Evolutionary conservation across 2,113 vertebrate species (phyloP).

Genomic region (Pachycephala philippinensis): DNA sequence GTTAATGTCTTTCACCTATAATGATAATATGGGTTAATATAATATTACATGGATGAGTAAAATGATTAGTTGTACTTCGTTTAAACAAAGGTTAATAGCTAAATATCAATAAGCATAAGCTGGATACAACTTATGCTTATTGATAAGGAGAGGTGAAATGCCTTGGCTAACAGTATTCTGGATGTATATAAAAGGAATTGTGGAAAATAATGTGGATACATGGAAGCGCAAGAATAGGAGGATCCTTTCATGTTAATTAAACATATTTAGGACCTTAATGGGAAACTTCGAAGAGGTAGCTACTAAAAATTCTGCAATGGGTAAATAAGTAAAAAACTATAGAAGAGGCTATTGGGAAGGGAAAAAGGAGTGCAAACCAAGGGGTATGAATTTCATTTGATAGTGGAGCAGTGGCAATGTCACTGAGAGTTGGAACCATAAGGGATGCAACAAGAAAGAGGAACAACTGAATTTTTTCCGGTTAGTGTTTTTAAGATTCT

Average conservation of each 20-base stretch:
- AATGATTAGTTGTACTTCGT: neutral
- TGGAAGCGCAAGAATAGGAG: neutral
- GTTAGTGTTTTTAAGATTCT: neutral
- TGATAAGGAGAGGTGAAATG: neutral
- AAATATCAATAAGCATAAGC: neutral
- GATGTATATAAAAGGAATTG: neutral
- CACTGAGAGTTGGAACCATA: neutral
- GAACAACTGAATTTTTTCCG: neutral
- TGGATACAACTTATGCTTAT: no score
- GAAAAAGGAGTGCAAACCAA: neutral
- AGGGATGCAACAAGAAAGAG: neutral
- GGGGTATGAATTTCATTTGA: neutral
- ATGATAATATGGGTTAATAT: neutral
- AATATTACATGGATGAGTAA: neutral
- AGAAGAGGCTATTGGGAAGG: neutral
- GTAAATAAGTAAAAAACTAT: neutral
- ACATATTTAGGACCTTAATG: neutral
- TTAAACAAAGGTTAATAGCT: neutral
- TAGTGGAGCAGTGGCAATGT: neutral
- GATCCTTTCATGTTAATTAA: neutral
- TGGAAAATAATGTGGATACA: fast-evolving
- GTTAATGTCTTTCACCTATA: neutral
- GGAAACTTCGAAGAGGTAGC: neutral
- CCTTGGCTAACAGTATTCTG: neutral
- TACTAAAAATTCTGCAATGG: neutral